A percentile compares a stretch with the other conserved stretches of the same genome.
These are phyloP conservation scores for Globodera ellingtonae DNA, from an alignment of 1,140 invertebrate species.

Conservation along the genomic window DNA sequence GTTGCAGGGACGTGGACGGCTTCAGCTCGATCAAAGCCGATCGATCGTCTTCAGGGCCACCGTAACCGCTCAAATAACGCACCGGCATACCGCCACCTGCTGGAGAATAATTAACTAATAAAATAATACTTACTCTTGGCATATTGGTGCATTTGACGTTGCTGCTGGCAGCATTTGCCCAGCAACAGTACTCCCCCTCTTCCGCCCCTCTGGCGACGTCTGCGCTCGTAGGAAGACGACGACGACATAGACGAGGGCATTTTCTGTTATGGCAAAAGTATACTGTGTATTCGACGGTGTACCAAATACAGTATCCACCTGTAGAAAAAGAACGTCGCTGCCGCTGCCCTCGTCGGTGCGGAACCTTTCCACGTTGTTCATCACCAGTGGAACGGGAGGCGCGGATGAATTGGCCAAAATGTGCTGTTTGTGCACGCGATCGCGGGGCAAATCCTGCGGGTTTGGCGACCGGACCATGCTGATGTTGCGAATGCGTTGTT, in stretches of 20 bases:
- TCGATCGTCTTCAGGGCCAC: constrained; percentile 1
- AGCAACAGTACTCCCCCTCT: neutral
- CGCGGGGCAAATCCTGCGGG: constrained; percentile 23
- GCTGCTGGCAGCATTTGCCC: constrained; percentile 12
- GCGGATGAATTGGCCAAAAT: neutral
- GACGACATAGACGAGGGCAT: constrained; percentile 15
- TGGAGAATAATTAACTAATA: neutral
- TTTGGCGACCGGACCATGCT: constrained; percentile 1
- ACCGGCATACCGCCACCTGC: constrained; percentile 12
- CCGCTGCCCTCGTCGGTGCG: neutral
- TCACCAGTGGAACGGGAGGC: constrained; percentile 1
- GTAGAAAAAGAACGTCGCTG: neutral
- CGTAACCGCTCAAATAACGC: constrained; percentile 2
- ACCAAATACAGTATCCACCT: neutral
- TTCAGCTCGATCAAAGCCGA: constrained; percentile 16
- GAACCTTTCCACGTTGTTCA: constrained; percentile 11
- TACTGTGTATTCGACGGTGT: no score
- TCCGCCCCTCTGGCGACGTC: neutral
- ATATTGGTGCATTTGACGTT: neutral
- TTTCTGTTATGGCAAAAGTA: neutral
- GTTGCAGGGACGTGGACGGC: constrained; percentile 6
- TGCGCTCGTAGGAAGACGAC: constrained; percentile 2
- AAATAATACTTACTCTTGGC: neutral
- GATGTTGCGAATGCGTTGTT: constrained; percentile 12
- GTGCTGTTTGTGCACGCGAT: constrained; percentile 31